Percentiles rank a stretch among this genome's conserved stretches.
phyloP scores from a whole-genome alignment of 2,797 vertebrate species.

The Cyclopterus lumpus region DNA sequence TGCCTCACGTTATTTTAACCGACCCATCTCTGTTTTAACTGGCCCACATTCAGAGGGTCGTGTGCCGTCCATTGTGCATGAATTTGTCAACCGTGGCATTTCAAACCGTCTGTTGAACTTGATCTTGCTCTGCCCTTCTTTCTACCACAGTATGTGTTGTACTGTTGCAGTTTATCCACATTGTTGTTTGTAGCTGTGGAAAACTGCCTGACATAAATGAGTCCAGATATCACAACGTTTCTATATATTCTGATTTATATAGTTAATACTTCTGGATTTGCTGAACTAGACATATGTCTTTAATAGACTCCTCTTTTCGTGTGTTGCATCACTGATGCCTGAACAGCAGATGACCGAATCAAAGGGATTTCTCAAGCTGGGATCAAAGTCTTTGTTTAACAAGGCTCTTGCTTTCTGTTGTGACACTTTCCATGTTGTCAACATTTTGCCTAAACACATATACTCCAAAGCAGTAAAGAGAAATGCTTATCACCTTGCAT shows the following conservation, averaged over 20 bases:
- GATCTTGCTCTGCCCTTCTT: neutral
- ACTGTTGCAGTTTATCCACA: neutral
- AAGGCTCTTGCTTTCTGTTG: constrained; percentile 11
- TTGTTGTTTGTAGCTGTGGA: neutral
- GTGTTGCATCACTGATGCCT: neutral
- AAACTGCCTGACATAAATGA: neutral
- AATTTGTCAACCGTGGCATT: neutral
- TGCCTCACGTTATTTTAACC: neutral
- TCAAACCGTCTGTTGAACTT: neutral
- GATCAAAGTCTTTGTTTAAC: neutral
- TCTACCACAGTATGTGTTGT: neutral
- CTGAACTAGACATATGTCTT: neutral
- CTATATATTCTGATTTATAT: neutral
- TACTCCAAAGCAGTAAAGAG: neutral
- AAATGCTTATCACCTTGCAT: neutral
- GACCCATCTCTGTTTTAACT: neutral
- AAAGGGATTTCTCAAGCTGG: neutral
- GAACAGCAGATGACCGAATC: neutral
- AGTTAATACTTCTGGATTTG: neutral
- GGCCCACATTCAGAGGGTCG: neutral
- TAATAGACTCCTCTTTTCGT: neutral
- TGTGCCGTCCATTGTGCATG: neutral
- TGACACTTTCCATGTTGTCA: neutral
- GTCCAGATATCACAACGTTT: neutral
- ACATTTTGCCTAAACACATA: neutral